Percentiles rank a stretch among this genome's conserved stretches.
These are phyloP conservation scores for Auanema sp. DNA, from an alignment of 2,888 invertebrate species.

Conservation along the genomic window DNA sequence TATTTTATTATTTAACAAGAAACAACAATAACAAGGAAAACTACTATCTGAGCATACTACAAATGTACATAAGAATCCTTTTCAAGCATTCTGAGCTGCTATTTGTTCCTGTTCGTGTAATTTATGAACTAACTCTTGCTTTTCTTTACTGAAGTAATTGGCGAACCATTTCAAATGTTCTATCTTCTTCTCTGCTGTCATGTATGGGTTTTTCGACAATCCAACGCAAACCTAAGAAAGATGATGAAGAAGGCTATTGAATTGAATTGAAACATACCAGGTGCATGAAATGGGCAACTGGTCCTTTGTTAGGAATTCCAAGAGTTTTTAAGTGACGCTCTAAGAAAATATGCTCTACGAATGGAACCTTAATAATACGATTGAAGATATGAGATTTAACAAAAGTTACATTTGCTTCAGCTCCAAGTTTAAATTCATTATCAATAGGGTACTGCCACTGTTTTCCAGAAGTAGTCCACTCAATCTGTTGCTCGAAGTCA, in stretches of 20 bases:
- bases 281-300: conserved; percentile 95
- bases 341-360: conserved; percentile 91
- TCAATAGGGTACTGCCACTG: conserved; percentile 95
- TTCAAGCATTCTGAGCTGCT: conserved; percentile 37
- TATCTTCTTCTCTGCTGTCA: conserved; percentile 82
- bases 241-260: background rate
- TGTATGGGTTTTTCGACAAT: conserved; percentile 88
- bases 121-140: conserved; percentile 42
- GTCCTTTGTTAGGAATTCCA: conserved; percentile 86
- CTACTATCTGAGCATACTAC: too few species aligned
- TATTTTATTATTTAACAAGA: too few species aligned
- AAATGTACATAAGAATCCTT: too few species aligned
- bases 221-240: conserved; percentile 68
- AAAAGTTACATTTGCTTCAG: conserved; percentile 66
- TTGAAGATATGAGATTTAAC: background rate
- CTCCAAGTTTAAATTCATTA: conserved; percentile 76
- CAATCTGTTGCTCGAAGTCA: conserved; percentile 87
- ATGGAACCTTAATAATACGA: conserved; percentile 70
- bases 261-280: conserved; percentile 75
- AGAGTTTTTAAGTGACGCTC: conserved; percentile 77
- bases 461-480: conserved; percentile 91
- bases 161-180: conserved; percentile 89
- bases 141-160: conserved; percentile 66
- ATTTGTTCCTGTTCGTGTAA: conserved; percentile 47
- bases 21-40: too few species aligned